These are phyloP conservation scores for Rynchops niger DNA, from an alignment of 2,113 vertebrate genomes.

Conservation along the genomic window DNA sequence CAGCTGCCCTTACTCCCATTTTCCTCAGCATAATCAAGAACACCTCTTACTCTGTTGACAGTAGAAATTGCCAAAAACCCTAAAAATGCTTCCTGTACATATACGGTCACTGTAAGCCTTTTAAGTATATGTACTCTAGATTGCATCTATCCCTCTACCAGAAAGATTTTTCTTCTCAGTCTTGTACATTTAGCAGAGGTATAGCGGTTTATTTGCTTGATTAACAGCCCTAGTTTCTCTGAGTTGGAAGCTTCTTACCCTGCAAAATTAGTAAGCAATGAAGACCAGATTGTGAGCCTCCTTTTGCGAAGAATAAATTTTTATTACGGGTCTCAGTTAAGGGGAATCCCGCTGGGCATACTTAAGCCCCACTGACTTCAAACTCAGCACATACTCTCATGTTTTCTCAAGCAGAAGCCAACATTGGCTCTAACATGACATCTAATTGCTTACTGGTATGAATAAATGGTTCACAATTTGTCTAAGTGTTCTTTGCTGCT, in stretches of 20 bases:
- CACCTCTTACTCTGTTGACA: background rate
- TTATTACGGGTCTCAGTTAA: background rate
- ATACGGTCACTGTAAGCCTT: background rate
- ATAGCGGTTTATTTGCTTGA: background rate
- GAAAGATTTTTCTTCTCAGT: background rate
- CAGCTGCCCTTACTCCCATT: slow-evolving; percentile 8
- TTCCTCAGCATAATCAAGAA: background rate
- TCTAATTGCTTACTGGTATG: background rate
- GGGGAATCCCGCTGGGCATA: background rate
- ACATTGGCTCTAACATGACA: background rate
- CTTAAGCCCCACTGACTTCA: background rate
- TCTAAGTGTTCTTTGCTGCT: background rate
- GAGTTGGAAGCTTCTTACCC: background rate
- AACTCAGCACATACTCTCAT: background rate
- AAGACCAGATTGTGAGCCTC: background rate
- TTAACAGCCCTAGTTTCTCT: background rate
- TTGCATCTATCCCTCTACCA: background rate
- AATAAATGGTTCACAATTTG: background rate
- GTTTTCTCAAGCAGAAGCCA: background rate
- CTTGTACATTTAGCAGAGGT: background rate
- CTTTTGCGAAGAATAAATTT: background rate
- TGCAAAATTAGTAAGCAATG: background rate
- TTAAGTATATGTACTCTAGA: background rate
- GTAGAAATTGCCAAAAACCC: background rate
- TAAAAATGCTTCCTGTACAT: background rate